phyloP scores from a whole-genome alignment of 2,888 invertebrate genomes.

The Lacanobia wlatinum region DNA sequence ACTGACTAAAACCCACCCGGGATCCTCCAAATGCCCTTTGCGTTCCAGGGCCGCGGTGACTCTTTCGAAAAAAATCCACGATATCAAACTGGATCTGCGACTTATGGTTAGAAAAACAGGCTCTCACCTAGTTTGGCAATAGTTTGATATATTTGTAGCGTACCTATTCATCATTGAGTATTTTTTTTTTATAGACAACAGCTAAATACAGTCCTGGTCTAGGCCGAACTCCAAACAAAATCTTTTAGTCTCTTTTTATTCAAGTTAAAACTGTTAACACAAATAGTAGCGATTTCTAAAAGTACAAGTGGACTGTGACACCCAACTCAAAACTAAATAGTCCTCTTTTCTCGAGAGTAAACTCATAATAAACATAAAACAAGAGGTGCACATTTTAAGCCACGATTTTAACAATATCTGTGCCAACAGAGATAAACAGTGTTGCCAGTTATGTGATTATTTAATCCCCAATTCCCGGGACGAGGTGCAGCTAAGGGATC shows the following conservation, averaged over 20 bases:
- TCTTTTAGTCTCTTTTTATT: too few species aligned
- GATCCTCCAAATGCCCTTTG: too few species aligned
- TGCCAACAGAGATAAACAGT: conserved; percentile 77
- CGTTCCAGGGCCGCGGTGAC: too few species aligned
- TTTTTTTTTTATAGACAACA: too few species aligned
- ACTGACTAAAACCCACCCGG: too few species aligned
- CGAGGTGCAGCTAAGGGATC: conserved; percentile 75
- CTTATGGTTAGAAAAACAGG: not conserved
- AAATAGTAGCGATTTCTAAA: too few species aligned
- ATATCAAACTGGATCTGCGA: not conserved
- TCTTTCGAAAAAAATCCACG: too few species aligned
- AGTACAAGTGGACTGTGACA: not conserved
- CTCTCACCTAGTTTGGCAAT: not conserved
- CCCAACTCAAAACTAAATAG: not conserved
- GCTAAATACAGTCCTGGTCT: too few species aligned
- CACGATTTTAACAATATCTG: conserved; percentile 65
- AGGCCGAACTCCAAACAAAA: too few species aligned
- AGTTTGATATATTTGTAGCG: not conserved
- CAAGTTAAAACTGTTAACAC: too few species aligned
- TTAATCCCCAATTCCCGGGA: conserved; percentile 80
- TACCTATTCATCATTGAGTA: too few species aligned
- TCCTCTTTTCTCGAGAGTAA: conserved; percentile 1
- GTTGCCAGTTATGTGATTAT: conserved; percentile 82
- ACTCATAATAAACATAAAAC: conserved; percentile 47
- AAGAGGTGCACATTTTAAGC: conserved; percentile 40